phyloP scores from a whole-genome alignment of 2,797 vertebrate genomes.

The Paratrypauchen microcephalus region DNA sequence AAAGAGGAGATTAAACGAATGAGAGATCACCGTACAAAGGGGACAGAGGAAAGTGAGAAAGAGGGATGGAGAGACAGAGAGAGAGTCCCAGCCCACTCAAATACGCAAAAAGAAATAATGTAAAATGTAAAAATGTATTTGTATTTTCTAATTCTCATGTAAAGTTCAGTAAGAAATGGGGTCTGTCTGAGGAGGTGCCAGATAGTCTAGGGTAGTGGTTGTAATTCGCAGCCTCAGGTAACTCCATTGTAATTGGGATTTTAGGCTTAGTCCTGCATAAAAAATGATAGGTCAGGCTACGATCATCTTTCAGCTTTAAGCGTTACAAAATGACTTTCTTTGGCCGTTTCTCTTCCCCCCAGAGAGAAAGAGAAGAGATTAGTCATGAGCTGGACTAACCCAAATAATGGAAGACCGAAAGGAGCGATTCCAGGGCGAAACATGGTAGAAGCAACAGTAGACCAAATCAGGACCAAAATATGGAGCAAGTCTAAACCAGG shows the following conservation, averaged over 20 bases:
- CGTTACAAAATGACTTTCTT: slow-evolving; percentile 1
- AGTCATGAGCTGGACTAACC: background rate
- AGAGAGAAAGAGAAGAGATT: background rate
- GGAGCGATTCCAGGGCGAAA: background rate
- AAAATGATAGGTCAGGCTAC: background rate
- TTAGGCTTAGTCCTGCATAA: slow-evolving; percentile 20
- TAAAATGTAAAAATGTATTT: slow-evolving; percentile 18
- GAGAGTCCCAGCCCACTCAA: too few relatives aligned
- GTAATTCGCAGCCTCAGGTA: slow-evolving; percentile 34
- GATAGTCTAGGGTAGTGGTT: slow-evolving; percentile 20
- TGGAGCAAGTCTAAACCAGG: background rate
- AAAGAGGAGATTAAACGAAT: too few relatives aligned
- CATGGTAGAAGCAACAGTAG: background rate
- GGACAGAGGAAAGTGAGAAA: too few relatives aligned
- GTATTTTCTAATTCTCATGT: slow-evolving; percentile 20
- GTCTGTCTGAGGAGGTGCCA: slow-evolving; percentile 37
- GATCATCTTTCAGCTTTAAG: slow-evolving; percentile 1
- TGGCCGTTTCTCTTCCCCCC: background rate
- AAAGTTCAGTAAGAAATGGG: slow-evolving; percentile 43
- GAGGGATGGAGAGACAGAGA: too few relatives aligned
- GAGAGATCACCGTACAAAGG: too few relatives aligned
- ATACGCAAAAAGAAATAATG: background rate
- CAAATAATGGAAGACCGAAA: background rate
- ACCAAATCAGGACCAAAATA: background rate
- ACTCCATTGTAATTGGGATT: slow-evolving; percentile 18